phyloP scores from a whole-genome alignment of 2,797 vertebrate genomes.

The Carduelis carduelis region DNA sequence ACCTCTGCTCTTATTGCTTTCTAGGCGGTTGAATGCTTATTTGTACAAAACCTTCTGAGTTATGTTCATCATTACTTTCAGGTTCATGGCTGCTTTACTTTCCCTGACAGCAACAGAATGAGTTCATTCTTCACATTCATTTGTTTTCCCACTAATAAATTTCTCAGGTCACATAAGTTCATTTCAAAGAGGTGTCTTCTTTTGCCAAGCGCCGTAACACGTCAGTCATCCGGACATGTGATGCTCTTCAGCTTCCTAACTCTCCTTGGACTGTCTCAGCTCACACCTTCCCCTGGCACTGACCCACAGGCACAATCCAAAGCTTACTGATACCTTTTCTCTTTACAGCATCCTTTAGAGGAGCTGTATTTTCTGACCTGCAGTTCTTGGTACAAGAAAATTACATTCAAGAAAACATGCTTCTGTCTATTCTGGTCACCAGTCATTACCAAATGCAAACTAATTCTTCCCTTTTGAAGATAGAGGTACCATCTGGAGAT shows the following conservation, averaged over 20 bases:
- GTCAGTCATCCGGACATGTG: background rate
- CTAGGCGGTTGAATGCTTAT: background rate
- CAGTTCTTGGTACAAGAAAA: background rate
- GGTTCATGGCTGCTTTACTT: background rate
- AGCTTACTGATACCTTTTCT: background rate
- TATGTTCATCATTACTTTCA: constrained; percentile 1
- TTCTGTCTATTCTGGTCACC: background rate
- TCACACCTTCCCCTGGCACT: background rate
- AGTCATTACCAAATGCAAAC: background rate
- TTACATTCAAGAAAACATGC: background rate
- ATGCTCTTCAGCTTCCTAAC: background rate
- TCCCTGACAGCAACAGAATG: background rate
- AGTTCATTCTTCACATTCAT: background rate
- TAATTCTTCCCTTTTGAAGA: background rate
- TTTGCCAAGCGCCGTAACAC: background rate
- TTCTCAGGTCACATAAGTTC: background rate
- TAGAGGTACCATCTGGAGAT: background rate
- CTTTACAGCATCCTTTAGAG: background rate
- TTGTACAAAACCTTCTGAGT: background rate
- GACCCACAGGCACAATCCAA: background rate
- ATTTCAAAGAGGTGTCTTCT: background rate
- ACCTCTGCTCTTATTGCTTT: background rate
- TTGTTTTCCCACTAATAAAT: background rate
- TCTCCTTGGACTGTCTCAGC: background rate
- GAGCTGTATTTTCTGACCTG: background rate